Percentiles rank a stretch among this genome's conserved stretches.
Evolutionary conservation across 2,797 vertebrate genomes (phyloP).

Genomic region (Carcharodon carcharias): DNA sequence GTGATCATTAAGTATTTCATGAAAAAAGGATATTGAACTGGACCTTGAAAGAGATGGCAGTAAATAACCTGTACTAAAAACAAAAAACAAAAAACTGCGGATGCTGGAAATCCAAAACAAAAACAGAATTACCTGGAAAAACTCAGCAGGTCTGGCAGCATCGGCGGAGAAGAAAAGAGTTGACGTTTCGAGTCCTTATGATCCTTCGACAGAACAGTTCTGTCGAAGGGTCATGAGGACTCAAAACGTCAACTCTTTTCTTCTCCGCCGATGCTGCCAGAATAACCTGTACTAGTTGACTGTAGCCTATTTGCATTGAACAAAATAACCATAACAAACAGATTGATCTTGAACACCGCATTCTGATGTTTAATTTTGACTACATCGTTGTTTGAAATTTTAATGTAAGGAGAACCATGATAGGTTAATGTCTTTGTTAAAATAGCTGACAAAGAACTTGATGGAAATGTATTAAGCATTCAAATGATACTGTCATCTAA

Average conservation of each 20-base stretch:
- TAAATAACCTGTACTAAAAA: not conserved
- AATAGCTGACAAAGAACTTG: not conserved
- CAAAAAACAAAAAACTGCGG: too few species aligned
- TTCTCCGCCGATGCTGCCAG: too few species aligned
- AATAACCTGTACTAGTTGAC: not conserved
- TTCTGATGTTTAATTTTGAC: not conserved
- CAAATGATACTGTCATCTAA: not conserved
- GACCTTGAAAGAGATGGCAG: not conserved
- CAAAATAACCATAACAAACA: not conserved
- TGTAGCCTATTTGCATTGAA: too few species aligned
- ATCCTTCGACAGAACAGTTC: too few species aligned
- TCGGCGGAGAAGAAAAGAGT: too few species aligned
- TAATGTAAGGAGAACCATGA: not conserved
- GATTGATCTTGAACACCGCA: not conserved
- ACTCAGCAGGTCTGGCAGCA: too few species aligned
- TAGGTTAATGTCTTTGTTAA: not conserved
- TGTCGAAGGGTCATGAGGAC: too few species aligned
- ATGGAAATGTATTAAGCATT: not conserved
- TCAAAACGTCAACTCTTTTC: too few species aligned
- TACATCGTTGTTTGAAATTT: not conserved
- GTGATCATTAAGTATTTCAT: not conserved
- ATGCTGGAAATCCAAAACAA: too few species aligned
- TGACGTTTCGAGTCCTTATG: too few species aligned
- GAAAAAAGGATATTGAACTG: not conserved
- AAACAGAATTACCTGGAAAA: too few species aligned